Percentiles rank a stretch among this genome's conserved stretches.
Evolutionary conservation across 2,113 vertebrate genomes (phyloP).

Genomic region (Sceloporus tristichus): DNA sequence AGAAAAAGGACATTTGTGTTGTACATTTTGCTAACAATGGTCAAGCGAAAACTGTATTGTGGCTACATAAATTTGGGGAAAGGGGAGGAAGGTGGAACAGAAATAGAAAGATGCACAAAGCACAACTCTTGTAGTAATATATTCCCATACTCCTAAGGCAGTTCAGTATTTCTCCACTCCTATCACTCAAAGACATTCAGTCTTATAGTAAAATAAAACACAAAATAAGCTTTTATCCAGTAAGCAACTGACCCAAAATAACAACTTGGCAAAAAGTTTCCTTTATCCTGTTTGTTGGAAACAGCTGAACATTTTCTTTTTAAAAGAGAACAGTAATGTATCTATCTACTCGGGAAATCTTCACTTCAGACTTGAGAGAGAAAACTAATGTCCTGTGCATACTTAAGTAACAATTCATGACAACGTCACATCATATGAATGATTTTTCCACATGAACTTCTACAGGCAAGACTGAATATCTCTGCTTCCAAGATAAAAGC

Average conservation of each 20-base stretch:
- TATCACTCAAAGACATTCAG: too few relatives aligned
- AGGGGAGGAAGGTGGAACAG: too few relatives aligned
- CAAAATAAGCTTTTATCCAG: too few relatives aligned
- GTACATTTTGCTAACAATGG: too few relatives aligned
- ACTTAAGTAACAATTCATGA: conserved; percentile 58
- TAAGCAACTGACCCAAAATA: conserved; percentile 14
- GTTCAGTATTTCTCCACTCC: too few relatives aligned
- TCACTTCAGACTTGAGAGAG: conserved; percentile 47
- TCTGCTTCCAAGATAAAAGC: conserved; percentile 21
- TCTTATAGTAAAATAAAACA: too few relatives aligned
- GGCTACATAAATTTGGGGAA: too few relatives aligned
- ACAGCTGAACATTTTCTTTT: conserved; percentile 13
- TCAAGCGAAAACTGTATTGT: too few relatives aligned
- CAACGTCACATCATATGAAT: conserved; percentile 48
- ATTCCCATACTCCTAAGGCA: too few relatives aligned
- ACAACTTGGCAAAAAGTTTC: conserved; percentile 28
- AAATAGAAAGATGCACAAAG: too few relatives aligned
- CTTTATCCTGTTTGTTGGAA: not conserved
- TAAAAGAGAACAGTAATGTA: not conserved
- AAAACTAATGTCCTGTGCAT: conserved; percentile 42
- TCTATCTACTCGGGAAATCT: conserved; percentile 21
- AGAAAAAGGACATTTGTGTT: too few relatives aligned
- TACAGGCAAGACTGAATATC: conserved; percentile 41
- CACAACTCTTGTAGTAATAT: too few relatives aligned
- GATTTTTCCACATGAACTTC: conserved; percentile 34